Percentiles rank a stretch among this genome's conserved stretches.
phyloP scores from a whole-genome alignment of 2,888 invertebrate genomes.

The Terebella lapidaria region DNA sequence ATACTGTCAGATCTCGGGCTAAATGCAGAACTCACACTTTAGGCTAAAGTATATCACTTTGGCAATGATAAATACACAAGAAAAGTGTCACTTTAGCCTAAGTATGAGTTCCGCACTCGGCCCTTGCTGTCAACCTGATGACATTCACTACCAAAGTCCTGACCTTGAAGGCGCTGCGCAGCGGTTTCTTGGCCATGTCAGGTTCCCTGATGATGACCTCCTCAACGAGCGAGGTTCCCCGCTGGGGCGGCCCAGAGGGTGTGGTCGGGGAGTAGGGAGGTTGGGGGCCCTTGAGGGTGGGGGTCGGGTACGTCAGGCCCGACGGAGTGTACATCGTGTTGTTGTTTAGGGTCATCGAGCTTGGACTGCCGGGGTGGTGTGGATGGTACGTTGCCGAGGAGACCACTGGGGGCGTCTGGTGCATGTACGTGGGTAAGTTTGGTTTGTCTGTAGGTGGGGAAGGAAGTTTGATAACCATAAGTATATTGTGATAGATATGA shows the following conservation, averaged over 20 bases:
- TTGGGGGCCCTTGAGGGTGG: neutral
- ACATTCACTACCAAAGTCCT: too few species aligned
- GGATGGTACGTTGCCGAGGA: neutral
- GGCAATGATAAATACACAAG: too few species aligned
- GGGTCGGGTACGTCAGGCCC: constrained; percentile 11
- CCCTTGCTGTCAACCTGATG: too few species aligned
- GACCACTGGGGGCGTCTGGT: neutral
- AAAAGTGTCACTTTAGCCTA: too few species aligned
- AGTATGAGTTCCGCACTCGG: too few species aligned
- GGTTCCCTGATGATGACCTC: constrained; percentile 51
- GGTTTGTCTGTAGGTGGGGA: neutral
- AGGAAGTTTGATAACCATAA: neutral
- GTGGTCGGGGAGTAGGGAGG: neutral
- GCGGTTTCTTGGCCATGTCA: constrained; percentile 50
- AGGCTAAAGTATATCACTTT: too few species aligned
- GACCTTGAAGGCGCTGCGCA: constrained; percentile 54
- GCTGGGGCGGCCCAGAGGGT: neutral
- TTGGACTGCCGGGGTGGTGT: neutral
- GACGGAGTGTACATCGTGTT: neutral
- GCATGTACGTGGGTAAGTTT: too few species aligned
- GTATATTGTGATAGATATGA: neutral
- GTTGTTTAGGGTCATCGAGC: neutral
- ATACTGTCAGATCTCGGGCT: too few species aligned
- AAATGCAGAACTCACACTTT: too few species aligned
- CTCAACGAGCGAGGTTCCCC: neutral